A percentile compares a stretch with the other conserved stretches of the same genome.
Evolutionary conservation across 2,888 invertebrate genomes (phyloP).

Genomic region (Balanococcus diminutus): DNA sequence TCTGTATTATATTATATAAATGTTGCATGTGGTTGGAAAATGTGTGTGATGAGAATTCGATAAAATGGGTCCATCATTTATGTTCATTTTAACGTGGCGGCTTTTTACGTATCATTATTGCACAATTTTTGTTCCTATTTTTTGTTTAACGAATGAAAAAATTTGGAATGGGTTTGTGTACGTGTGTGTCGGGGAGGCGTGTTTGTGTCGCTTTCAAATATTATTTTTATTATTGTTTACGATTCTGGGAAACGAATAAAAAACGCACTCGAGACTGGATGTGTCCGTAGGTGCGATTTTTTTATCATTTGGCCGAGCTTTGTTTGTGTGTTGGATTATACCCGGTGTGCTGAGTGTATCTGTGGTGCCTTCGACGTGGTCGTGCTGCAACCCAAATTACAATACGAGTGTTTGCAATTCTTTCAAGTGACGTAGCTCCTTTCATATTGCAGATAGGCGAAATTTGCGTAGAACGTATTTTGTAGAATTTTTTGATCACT

Average conservation of each 20-base stretch:
- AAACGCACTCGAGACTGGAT: not conserved
- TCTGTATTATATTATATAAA: not conserved
- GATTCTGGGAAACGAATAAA: not conserved
- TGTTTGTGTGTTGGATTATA: not conserved
- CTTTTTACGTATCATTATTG: not conserved
- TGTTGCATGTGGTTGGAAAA: constrained; percentile 14
- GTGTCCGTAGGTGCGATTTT: not conserved
- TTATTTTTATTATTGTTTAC: not conserved
- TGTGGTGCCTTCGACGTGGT: not conserved
- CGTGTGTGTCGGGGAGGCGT: not conserved
- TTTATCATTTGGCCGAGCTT: not conserved
- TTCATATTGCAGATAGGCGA: not conserved
- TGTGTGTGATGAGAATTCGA: not conserved
- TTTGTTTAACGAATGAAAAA: not conserved
- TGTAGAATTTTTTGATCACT: no score
- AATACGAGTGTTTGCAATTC: no score
- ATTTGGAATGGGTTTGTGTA: not conserved
- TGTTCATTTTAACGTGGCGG: constrained; percentile 16
- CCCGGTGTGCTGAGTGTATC: not conserved
- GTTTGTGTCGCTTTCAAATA: not conserved
- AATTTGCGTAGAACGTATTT: not conserved
- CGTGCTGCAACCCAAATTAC: no score
- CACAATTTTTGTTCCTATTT: not conserved
- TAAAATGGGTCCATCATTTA: not conserved
- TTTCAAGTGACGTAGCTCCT: not conserved